Evolutionary conservation across 2,797 vertebrate species (phyloP).

Genomic region (Pseudochirops corinnae): DNA sequence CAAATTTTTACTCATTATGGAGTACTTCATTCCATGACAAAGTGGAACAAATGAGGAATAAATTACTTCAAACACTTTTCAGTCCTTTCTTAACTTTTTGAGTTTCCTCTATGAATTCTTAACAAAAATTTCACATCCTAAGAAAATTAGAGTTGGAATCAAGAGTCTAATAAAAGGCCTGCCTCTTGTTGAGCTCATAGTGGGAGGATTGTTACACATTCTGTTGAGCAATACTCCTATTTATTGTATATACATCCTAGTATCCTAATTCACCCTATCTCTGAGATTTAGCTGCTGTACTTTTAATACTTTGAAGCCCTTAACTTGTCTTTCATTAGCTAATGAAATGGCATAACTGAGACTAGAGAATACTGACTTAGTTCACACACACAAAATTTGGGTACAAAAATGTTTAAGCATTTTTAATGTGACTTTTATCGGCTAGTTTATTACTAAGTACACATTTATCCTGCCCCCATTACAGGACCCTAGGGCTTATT

Average conservation of each 20-base stretch:
- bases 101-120: neutral
- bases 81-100: neutral
- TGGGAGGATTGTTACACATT: neutral
- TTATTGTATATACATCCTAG: neutral
- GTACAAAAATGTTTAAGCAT: neutral
- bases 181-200: neutral
- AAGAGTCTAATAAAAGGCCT: neutral
- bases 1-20: neutral
- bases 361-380: neutral
- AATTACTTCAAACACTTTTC: neutral
- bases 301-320: neutral
- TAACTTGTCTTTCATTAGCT: neutral
- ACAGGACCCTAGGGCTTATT: neutral
- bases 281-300: neutral
- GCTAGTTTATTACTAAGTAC: neutral
- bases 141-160: neutral
- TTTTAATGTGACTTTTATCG: neutral
- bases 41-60: neutral
- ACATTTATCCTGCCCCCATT: neutral
- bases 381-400: neutral
- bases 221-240: neutral
- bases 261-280: neutral
- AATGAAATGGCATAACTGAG: neutral
- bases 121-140: neutral
- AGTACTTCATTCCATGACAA: neutral